phyloP scores from a whole-genome alignment of 2,888 invertebrate genomes.

The Tachina grossa region DNA sequence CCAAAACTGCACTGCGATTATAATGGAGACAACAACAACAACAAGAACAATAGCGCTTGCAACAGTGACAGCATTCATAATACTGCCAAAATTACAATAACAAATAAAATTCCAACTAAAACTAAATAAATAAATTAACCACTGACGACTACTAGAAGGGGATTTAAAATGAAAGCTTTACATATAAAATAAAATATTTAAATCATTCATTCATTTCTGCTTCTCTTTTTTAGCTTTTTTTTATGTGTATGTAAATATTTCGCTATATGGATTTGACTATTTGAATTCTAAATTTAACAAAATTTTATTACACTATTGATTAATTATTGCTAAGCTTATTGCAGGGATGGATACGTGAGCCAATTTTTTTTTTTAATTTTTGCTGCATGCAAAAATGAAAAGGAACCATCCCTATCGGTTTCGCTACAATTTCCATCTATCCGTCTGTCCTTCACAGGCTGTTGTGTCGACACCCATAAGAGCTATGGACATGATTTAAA shows the following conservation, averaged over 20 bases:
- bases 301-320: no score
- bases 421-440: no score
- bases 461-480: no score
- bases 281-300: background rate
- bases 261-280: background rate
- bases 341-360: no score
- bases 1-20: constrained; percentile 8
- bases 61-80: background rate
- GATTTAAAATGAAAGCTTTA: constrained; percentile 1
- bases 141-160: background rate
- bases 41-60: background rate
- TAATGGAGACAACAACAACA: background rate
- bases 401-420: no score
- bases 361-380: no score
- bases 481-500: no score
- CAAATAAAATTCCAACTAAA: constrained; percentile 2
- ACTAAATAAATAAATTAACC: constrained; percentile 30
- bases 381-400: no score
- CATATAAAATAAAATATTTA: background rate
- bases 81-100: background rate
- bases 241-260: background rate
- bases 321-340: no score
- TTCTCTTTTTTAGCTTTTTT: background rate
- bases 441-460: no score
- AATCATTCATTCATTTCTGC: background rate